Base-by-base conservation (phyloP, 1,140 invertebrate species). In the Anadara kagoshimensis region DNA sequence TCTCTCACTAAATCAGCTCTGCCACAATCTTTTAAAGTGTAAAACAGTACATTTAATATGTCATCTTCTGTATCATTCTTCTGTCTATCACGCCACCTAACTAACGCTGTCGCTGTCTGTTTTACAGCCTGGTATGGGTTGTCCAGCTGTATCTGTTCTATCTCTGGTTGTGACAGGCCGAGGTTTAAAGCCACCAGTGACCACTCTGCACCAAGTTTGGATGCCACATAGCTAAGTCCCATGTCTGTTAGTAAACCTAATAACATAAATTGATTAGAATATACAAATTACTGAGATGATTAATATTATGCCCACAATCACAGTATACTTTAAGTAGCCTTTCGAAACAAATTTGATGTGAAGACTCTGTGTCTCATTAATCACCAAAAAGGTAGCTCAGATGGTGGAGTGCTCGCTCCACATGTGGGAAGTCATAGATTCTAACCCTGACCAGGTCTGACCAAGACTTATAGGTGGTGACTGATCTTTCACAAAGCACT, bases 91-190 rank as follows among this genome's bases (percentile, higher is more conserved):
- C 75, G 29, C 80, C 80, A 81, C 20, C 29, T 68, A 14, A 63
- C 62, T 41, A 81, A 59, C 0, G 71, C 68, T 10, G 51, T 77
- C 1, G 59, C 67, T 5, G 75, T 82, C 72, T 80, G 78, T 41
- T 73, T 70, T 5, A 73, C 69, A 7, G 70, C 43, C 44, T 73
- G 56, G 24, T 76, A 53, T 0, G 76, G 83, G 58, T 83, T 70
- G 47, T 78, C 78, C 57, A 85, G 70, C 53, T 83, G 81, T 12
- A 85, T 80, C 64, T 82, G 79, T 71, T 87, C 83, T 54, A 87
- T 79, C 44, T 76, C 75, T 43, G 76, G 69, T 66, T 85, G 84
- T 14, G 58, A 62, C 8, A 85, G 66, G 5, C 82, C 81, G 16
- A 87, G 70, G 18, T 73, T 61, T n/a, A 82, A 36, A 0, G 72